These are phyloP conservation scores for Clunio marinus DNA, from an alignment of 2,888 invertebrate genomes.

Conservation along the genomic window DNA sequence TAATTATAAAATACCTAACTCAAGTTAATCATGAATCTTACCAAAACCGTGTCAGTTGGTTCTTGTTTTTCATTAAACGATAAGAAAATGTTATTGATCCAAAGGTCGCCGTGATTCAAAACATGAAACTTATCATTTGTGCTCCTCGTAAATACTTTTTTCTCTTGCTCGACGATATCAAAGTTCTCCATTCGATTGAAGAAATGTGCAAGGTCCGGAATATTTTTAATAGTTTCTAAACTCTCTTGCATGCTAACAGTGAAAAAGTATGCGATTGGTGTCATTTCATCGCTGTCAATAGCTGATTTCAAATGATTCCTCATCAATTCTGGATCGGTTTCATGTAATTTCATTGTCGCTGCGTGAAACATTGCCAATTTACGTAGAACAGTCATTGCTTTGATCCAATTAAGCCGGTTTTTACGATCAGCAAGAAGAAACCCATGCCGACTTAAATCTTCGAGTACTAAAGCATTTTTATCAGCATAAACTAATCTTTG, in stretches of 20 bases:
- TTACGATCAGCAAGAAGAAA: constrained; percentile 53
- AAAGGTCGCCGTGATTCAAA: constrained; percentile 53
- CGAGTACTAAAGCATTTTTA: constrained; percentile 48
- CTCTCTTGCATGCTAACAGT: constrained; percentile 21
- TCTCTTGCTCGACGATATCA: constrained; percentile 44
- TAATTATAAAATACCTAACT: not conserved
- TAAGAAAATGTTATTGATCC: constrained; percentile 54
- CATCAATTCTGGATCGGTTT: constrained; percentile 48
- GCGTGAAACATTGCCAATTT: constrained; percentile 56
- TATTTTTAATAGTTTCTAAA: constrained; percentile 43
- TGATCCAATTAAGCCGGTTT: constrained; percentile 53
- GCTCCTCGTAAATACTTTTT: constrained; percentile 44
- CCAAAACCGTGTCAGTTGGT: constrained; percentile 48
- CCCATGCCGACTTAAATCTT: constrained; percentile 54
- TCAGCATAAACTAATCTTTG: constrained; percentile 44
- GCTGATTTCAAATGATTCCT: constrained; percentile 44
- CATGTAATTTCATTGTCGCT: constrained; percentile 52
- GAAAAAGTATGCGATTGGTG: constrained; percentile 44
- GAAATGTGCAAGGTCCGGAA: constrained; percentile 43
- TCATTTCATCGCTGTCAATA: constrained; percentile 44
- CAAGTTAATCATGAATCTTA: constrained; percentile 42
- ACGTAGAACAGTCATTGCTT: constrained; percentile 51
- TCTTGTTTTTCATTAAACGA: constrained; percentile 46
- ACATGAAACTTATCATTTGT: constrained; percentile 47
- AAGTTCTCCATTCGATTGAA: constrained; percentile 43